Conservation (phyloP, 1,140 invertebrate genomes). For the Neodiprion fabricii region DNA sequence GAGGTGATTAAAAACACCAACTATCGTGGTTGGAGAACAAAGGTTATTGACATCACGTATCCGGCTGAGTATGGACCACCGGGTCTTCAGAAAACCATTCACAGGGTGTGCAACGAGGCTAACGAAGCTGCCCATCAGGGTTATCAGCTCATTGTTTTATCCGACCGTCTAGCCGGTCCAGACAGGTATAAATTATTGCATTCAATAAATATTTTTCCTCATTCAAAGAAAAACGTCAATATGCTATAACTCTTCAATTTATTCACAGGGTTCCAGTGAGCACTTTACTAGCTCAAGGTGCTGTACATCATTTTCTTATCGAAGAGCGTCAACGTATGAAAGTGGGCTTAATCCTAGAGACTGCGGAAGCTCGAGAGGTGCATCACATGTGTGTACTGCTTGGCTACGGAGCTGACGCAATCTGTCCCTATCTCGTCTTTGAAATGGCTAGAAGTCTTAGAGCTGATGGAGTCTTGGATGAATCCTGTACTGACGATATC, state of each 20-base stretch:
- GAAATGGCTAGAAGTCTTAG: slow-evolving; percentile 86
- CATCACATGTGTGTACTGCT: slow-evolving; percentile 96
- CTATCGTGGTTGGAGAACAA: slow-evolving; percentile 91
- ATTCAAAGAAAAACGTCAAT: slow-evolving; percentile 13
- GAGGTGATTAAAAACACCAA: slow-evolving; percentile 84
- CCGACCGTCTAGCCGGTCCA: slow-evolving; percentile 80
- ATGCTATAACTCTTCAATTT: slow-evolving; percentile 17
- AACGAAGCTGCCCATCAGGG: slow-evolving; percentile 78
- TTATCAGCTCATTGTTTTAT: slow-evolving; percentile 89
- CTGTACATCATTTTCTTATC: slow-evolving; percentile 95
- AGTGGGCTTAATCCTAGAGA: slow-evolving; percentile 91
- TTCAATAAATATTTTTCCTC: slow-evolving; percentile 13
- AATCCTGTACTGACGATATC: slow-evolving; percentile 79
- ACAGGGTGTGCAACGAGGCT: slow-evolving; percentile 83
- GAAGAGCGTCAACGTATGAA: slow-evolving; percentile 96
- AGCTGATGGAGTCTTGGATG: slow-evolving; percentile 81
- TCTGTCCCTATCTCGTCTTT: slow-evolving; percentile 97
- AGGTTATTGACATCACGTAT: slow-evolving; percentile 92
- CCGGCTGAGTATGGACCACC: slow-evolving; percentile 71
- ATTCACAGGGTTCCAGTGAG: slow-evolving; percentile 75
- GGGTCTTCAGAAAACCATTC: slow-evolving; percentile 81
- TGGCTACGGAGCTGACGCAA: slow-evolving; percentile 96
- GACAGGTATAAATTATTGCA: slow-evolving; percentile 56
- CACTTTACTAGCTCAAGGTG: slow-evolving; percentile 87
- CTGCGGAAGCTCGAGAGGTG: slow-evolving; percentile 93